Evolutionary conservation across 2,888 invertebrate genomes (phyloP).

Genomic region (Melanotus villosus): DNA sequence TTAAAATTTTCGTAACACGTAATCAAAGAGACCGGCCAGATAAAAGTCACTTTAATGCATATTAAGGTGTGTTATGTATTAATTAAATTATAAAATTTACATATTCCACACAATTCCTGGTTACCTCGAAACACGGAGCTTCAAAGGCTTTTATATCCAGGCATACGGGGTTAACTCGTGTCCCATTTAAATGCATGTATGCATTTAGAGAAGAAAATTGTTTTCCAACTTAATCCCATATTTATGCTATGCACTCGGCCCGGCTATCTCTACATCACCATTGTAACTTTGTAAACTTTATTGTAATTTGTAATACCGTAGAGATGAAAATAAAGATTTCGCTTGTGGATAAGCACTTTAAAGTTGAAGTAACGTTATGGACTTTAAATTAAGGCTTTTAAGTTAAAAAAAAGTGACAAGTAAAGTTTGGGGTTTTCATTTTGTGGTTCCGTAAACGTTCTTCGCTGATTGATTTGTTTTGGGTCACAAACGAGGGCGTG

Average conservation of each 20-base stretch:
- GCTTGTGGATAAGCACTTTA: no score
- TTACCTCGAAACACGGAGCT: not conserved
- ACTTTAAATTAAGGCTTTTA: no score
- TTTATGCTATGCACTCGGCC: no score
- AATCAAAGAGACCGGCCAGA: slow-evolving; percentile 11
- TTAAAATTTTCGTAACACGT: not conserved
- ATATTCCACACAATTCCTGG: not conserved
- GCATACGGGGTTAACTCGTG: no score
- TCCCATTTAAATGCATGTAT: no score
- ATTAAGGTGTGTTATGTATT: slow-evolving; percentile 13
- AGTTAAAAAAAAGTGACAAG: not conserved
- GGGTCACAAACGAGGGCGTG: not conserved
- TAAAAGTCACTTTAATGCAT: slow-evolving; percentile 4
- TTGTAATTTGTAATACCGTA: no score
- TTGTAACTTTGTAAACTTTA: no score
- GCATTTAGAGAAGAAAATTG: no score
- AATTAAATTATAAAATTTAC: slow-evolving; percentile 18
- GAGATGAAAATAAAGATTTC: no score
- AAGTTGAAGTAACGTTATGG: no score
- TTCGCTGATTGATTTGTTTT: slow-evolving; percentile 9
- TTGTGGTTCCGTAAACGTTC: not conserved
- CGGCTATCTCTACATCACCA: no score
- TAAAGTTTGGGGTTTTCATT: not conserved
- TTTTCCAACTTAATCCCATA: no score
- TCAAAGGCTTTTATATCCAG: not conserved